phyloP scores from a whole-genome alignment of 2,888 invertebrate species.

The Eupeodes latifasciatus region DNA sequence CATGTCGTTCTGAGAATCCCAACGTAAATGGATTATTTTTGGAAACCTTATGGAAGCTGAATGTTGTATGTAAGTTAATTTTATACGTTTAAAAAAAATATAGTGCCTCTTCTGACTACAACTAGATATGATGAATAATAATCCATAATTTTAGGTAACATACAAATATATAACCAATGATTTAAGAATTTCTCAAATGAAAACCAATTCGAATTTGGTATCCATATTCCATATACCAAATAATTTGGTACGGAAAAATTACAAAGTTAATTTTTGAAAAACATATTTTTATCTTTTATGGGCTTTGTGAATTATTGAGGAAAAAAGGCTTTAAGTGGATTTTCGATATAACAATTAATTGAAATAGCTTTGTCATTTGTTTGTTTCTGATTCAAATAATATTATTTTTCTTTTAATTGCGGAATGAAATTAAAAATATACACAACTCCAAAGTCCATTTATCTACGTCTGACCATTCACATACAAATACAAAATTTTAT shows the following conservation, averaged over 20 bases:
- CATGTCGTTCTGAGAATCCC: conserved; percentile 95
- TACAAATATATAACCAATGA: too few relatives aligned
- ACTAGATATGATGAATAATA: too few relatives aligned
- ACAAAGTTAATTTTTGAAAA: not conserved
- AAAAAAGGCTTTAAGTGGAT: not conserved
- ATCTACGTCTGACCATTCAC: not conserved
- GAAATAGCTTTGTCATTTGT: conserved; percentile 22
- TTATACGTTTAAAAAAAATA: not conserved
- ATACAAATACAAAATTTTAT: conserved; percentile 8
- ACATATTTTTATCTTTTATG: not conserved
- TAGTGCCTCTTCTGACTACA: too few relatives aligned
- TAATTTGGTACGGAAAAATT: too few relatives aligned
- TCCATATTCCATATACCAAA: too few relatives aligned
- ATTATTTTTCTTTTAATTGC: not conserved
- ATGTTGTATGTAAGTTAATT: conserved; percentile 93
- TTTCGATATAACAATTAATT: conserved; percentile 36
- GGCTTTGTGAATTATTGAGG: not conserved
- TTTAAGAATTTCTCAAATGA: too few relatives aligned
- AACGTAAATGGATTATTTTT: conserved; percentile 92
- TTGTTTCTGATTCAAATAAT: not conserved
- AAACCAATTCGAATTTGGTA: too few relatives aligned
- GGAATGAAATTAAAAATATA: not conserved
- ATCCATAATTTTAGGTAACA: too few relatives aligned
- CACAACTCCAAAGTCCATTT: not conserved
- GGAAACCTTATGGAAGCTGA: conserved; percentile 94